These are phyloP conservation scores for Egretta garzetta DNA, from an alignment of 2,113 vertebrate species.

Conservation along the genomic window DNA sequence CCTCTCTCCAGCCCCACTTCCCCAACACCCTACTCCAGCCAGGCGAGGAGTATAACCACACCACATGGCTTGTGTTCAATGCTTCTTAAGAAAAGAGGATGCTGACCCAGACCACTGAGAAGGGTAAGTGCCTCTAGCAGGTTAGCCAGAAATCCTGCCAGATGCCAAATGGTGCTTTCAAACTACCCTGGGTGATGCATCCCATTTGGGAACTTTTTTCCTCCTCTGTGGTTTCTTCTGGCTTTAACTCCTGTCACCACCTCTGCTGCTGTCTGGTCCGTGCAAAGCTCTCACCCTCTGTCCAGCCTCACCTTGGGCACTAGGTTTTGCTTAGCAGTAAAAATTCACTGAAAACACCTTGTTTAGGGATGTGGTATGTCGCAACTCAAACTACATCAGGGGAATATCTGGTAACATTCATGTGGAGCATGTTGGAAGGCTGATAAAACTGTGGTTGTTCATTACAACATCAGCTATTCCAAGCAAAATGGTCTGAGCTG, in stretches of 20 bases:
- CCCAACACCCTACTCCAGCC: slow-evolving; percentile 83
- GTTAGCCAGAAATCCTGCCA: neutral
- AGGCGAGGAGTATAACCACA: slow-evolving; percentile 84
- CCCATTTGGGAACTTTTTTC: neutral
- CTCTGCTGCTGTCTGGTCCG: neutral
- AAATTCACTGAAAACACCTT: neutral
- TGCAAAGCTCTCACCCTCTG: neutral
- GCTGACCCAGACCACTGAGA: neutral
- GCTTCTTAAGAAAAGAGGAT: slow-evolving; percentile 33
- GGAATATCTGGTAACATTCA: neutral
- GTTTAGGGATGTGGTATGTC: neutral
- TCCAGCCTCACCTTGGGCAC: neutral
- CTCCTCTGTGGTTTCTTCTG: neutral
- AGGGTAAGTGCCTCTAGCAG: neutral
- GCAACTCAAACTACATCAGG: neutral
- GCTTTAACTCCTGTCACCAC: neutral
- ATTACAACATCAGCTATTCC: neutral
- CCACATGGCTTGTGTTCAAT: slow-evolving; percentile 83
- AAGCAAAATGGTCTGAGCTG: neutral
- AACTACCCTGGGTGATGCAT: neutral
- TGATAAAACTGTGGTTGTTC: neutral
- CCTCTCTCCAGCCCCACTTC: slow-evolving; percentile 80
- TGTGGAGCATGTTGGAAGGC: neutral
- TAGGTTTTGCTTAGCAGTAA: neutral
- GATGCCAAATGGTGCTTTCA: neutral